These are phyloP conservation scores for Papilio demoleus DNA, from an alignment of 2,888 invertebrate species.

Conservation along the genomic window DNA sequence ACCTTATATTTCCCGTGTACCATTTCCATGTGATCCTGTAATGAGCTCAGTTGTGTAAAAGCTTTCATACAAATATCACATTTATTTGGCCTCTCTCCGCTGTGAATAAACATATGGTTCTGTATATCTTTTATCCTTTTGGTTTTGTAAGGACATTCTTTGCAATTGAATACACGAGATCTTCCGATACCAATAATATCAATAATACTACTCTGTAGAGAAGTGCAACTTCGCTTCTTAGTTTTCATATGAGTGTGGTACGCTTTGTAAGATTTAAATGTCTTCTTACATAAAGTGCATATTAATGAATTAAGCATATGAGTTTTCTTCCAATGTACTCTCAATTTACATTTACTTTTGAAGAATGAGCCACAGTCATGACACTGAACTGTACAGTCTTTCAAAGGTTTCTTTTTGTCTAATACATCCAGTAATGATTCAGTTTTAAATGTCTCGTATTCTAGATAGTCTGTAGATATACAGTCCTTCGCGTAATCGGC, in stretches of 20 bases:
- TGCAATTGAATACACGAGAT: slow-evolving; percentile 57
- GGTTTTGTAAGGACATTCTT: slow-evolving; percentile 61
- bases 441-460: slow-evolving; percentile 23
- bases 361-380: slow-evolving; percentile 59
- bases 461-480: slow-evolving; percentile 20
- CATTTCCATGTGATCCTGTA: slow-evolving; percentile 62
- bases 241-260: slow-evolving; percentile 54
- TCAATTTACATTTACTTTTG: slow-evolving; percentile 60
- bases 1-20: slow-evolving; percentile 57
- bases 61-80: slow-evolving; percentile 61
- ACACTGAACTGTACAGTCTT: slow-evolving; percentile 58
- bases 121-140: slow-evolving; percentile 60
- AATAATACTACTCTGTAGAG: slow-evolving; percentile 48
- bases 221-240: slow-evolving; percentile 50
- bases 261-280: slow-evolving; percentile 58
- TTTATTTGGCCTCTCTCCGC: slow-evolving; percentile 61
- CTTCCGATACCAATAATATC: slow-evolving; percentile 60
- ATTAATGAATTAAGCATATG: slow-evolving; percentile 52
- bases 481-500: slow-evolving; percentile 32
- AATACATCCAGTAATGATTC: slow-evolving; percentile 29
- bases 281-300: slow-evolving; percentile 53
- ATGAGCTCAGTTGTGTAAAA: slow-evolving; percentile 63
- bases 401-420: slow-evolving; percentile 48
- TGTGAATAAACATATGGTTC: slow-evolving; percentile 61
- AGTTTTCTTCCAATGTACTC: slow-evolving; percentile 60